Conservation (phyloP, 2,888 invertebrate species). For the Philereme transversata region DNA sequence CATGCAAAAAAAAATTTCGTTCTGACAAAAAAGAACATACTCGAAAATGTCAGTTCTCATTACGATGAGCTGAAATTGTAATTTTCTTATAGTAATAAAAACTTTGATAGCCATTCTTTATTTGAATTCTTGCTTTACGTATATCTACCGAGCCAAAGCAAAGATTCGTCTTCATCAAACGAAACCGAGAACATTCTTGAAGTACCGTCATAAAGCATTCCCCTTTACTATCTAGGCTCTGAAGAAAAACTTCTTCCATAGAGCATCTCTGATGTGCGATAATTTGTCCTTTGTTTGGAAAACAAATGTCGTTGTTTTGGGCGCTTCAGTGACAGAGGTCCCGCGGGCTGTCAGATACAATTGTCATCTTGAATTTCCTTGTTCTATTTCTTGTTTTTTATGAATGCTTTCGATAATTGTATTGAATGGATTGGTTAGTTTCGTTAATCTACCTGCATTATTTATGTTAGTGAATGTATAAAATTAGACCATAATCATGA, state of each 20-base stretch:
- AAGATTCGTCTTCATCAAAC: no score
- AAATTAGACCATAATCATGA: no score
- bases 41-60: no score
- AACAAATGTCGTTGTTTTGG: slow-evolving; percentile 21
- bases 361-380: slow-evolving; percentile 24
- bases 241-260: slow-evolving; percentile 8
- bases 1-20: no score
- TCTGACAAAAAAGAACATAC: no score
- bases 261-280: slow-evolving; percentile 19
- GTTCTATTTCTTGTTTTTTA: slow-evolving; percentile 6
- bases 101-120: no score
- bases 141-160: no score
- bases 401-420: slow-evolving; percentile 5
- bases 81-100: no score
- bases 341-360: slow-evolving; percentile 21
- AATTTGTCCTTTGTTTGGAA: slow-evolving; percentile 23
- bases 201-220: neutral
- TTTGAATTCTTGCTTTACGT: no score
- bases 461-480: no score
- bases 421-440: neutral
- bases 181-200: neutral
- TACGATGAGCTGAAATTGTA: no score
- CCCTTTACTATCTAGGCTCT: slow-evolving; percentile 1
- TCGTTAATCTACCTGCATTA: no score
- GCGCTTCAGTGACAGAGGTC: slow-evolving; percentile 28